These are phyloP conservation scores for Aphelinus atriplicis DNA, from an alignment of 1,140 invertebrate genomes.

Conservation along the genomic window DNA sequence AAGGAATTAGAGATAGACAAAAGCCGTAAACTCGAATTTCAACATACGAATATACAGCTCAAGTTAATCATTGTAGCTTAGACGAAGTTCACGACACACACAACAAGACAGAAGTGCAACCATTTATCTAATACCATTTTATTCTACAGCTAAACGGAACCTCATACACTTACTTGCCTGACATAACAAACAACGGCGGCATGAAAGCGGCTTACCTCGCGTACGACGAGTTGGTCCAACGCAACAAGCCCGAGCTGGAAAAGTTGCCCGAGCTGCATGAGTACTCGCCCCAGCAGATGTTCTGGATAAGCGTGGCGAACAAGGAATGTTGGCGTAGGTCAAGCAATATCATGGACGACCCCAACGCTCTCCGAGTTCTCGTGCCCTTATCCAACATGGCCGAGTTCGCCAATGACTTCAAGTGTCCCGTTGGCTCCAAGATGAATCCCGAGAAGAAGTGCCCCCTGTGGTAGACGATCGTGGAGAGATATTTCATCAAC, in stretches of 20 bases:
- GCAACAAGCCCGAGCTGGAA: slow-evolving; percentile 70
- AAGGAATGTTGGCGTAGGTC: slow-evolving; percentile 69
- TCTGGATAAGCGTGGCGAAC: slow-evolving; percentile 79
- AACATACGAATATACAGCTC: too few species aligned
- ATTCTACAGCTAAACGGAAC: slow-evolving; percentile 80
- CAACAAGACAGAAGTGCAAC: too few species aligned
- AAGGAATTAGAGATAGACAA: too few species aligned
- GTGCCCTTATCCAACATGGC: slow-evolving; percentile 92
- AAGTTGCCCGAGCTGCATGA: slow-evolving; percentile 70
- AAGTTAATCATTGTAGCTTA: too few species aligned
- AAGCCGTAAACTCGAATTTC: too few species aligned
- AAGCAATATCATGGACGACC: slow-evolving; percentile 80
- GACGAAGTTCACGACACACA: too few species aligned
- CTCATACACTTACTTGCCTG: slow-evolving; percentile 86
- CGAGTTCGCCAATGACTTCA: slow-evolving; percentile 88
- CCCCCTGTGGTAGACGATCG: slow-evolving; percentile 75
- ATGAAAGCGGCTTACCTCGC: slow-evolving; percentile 88
- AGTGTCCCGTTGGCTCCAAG: slow-evolving; percentile 79
- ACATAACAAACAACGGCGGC: slow-evolving; percentile 91
- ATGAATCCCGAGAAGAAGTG: slow-evolving; percentile 94
- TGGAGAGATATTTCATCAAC: too few species aligned
- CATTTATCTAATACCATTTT: too few species aligned
- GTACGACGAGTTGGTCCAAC: slow-evolving; percentile 76
- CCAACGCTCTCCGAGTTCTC: slow-evolving; percentile 83
- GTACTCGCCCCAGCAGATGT: slow-evolving; percentile 76